Evolutionary conservation across 2,113 vertebrate genomes (phyloP), one percentile per base, ranked within the genome.

Genomic region (Arvicanthis niloticus): DNA sequence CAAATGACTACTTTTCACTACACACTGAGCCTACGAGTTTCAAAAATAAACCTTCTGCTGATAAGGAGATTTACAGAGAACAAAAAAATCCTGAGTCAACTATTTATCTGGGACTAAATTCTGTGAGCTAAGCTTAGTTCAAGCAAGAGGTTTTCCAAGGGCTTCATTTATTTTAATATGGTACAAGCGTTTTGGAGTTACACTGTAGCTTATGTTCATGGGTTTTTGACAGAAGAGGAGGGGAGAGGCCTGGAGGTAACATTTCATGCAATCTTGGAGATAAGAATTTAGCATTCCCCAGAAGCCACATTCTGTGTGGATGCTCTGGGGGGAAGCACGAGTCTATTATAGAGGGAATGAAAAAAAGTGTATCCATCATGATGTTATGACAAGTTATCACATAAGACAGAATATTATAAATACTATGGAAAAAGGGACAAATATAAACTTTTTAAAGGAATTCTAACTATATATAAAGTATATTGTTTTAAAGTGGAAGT

Each of bases 81-180:
- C 84, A 97, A 97, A 97, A 97, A 98, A 97, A 96, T 84, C 84
- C 92, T 92, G 78, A 98, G 90, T 97, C 98, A 98, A 98, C 93
- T 95, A 65, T 97, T 98, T 98, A 97, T 98, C 96, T 97, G n/a
- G 68, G 91, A 95, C 96, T 97, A 96, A 98, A 98, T 98, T 98
- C 92, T 96, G 60, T 98, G 93, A 98, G 97, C 86, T 98, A 98
- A 98, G 98, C 97, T 98, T 93, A 97, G 96, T 84, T 97, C 92
- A 97, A 98, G 97, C 70, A 98, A 98, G 93, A 98, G 87, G 67
- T 97, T 97, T 97, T 91, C 40, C 94, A 97, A 98, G 96, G 67
- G 98, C 95, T 98, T 98, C 78, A 96, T 97, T 97, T 98, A 96
- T 98, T 98, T 98, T 97, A 98, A 97, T 97, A 97, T 31, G 22